Conservation (phyloP, 2,888 invertebrate genomes). For the Synergus umbraculus region DNA sequence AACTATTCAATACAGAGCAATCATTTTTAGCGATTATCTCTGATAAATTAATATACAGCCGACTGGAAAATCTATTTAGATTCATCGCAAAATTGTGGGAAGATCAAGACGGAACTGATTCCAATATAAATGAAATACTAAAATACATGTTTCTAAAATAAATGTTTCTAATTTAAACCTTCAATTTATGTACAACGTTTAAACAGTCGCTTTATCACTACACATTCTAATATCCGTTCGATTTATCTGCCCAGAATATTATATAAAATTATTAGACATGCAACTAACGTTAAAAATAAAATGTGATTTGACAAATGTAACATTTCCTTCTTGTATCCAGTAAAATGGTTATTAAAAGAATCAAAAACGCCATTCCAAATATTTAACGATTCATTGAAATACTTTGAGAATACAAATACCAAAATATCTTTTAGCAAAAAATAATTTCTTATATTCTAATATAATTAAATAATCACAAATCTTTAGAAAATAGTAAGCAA, state of each 20-base stretch:
- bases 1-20: background rate
- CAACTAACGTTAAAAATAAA: conserved; percentile 2
- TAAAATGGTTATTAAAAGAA: background rate
- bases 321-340: background rate
- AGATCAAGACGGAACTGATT: conserved; percentile 28
- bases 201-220: background rate
- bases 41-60: conserved; percentile 11
- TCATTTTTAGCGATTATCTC: background rate
- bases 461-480: conserved; percentile 45
- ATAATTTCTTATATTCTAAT: conserved; percentile 14
- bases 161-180: background rate
- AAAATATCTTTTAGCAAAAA: background rate
- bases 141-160: conserved; percentile 1
- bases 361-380: background rate
- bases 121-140: conserved; percentile 1
- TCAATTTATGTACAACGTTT: conserved; percentile 13
- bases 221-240: background rate
- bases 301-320: background rate
- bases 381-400: background rate
- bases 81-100: conserved; percentile 1
- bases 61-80: conserved; percentile 13
- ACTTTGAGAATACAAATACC: background rate
- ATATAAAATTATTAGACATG: background rate
- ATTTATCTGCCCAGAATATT: background rate
- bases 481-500: conserved; percentile 20